Conservation (phyloP, 2,797 vertebrate species). For the Rhynchotus rufescens region DNA sequence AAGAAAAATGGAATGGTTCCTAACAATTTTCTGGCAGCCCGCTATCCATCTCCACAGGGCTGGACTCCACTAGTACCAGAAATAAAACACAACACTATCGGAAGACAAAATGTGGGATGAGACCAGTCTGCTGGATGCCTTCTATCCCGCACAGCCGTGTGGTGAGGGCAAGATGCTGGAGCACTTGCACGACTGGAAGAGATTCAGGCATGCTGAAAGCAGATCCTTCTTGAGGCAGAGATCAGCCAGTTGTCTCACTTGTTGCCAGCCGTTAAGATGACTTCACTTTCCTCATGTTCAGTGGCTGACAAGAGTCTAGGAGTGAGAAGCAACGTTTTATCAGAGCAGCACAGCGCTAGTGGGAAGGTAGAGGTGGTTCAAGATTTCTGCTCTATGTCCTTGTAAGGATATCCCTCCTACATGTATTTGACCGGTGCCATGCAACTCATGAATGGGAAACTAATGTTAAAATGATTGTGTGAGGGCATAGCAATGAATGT, state of each 20-base stretch:
- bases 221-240: slow-evolving; percentile 5
- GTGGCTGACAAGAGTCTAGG: not conserved
- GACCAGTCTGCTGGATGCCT: not conserved
- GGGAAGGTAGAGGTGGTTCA: not conserved
- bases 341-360: not conserved
- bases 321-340: not conserved
- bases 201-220: slow-evolving; percentile 13
- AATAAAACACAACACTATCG: not conserved
- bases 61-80: not conserved
- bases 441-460: not conserved
- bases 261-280: not conserved
- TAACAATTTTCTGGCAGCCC: not conserved
- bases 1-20: not conserved
- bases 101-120: not conserved
- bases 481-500: not conserved
- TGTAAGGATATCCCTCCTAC: not conserved
- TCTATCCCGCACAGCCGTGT: not conserved
- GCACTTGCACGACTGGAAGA: slow-evolving; percentile 14
- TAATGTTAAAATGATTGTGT: not conserved
- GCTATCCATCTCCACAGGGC: not conserved
- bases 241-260: not conserved
- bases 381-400: not conserved
- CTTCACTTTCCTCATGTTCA: not conserved
- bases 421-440: not conserved
- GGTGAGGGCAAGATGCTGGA: not conserved